Evolutionary conservation across 2,797 vertebrate species (phyloP).

Genomic region (Eremophila alpestris): DNA sequence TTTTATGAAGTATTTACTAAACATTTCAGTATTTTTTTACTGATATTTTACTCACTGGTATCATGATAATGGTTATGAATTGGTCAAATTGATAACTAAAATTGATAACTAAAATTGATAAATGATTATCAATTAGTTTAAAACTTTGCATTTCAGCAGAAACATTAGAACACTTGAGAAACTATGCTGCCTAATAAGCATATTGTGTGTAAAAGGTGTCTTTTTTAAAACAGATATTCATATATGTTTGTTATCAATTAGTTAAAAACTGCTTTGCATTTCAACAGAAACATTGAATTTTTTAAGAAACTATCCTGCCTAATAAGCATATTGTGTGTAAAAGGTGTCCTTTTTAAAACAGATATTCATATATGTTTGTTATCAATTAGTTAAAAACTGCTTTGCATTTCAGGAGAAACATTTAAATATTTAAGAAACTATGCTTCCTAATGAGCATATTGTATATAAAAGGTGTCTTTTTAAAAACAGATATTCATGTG

Average conservation of each 20-base stretch:
- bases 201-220: neutral
- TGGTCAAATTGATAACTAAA: no score
- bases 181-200: neutral
- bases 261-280: neutral
- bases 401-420: neutral
- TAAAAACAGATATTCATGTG: neutral
- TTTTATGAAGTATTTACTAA: neutral
- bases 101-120: no score
- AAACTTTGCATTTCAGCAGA: neutral
- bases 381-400: neutral
- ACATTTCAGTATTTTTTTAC: neutral
- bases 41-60: neutral
- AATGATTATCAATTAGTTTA: neutral
- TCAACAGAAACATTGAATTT: neutral
- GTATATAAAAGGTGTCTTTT: neutral
- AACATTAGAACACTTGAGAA: neutral
- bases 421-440: neutral
- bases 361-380: fast-evolving
- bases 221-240: neutral
- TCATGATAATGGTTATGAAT: neutral
- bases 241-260: neutral
- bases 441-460: neutral
- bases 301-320: neutral
- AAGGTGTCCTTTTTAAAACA: neutral
- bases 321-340: neutral